phyloP scores from a whole-genome alignment of 2,888 invertebrate genomes.

The Cataglyphis rosenhaueri region DNA sequence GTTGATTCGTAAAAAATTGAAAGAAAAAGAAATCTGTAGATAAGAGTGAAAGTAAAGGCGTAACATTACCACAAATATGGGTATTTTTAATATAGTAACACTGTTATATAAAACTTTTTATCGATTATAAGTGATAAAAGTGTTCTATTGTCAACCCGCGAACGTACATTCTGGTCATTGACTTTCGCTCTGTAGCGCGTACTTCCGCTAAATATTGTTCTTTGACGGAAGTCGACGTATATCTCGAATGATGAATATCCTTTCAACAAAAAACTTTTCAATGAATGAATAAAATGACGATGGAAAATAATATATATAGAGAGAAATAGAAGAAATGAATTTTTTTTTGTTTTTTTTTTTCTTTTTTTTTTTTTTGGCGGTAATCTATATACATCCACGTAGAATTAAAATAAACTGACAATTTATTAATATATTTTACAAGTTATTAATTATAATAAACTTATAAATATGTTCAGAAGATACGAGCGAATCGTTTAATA shows the following conservation, averaged over 20 bases:
- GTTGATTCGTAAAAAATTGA: background rate
- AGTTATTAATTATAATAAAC: slow-evolving; percentile 1
- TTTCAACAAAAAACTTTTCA: background rate
- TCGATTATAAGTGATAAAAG: slow-evolving; percentile 14
- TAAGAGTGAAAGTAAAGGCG: slow-evolving; percentile 37
- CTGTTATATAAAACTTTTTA: background rate
- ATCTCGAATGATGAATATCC: slow-evolving; percentile 16
- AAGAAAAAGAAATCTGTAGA: background rate
- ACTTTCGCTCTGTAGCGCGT: slow-evolving; percentile 40
- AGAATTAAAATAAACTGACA: background rate
- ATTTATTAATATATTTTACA: slow-evolving; percentile 3
- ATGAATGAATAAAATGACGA: background rate
- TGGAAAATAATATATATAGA: background rate
- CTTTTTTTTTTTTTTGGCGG: background rate
- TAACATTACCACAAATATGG: background rate
- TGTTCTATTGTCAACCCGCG: slow-evolving; percentile 26
- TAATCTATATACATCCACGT: background rate
- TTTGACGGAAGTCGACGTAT: slow-evolving; percentile 23
- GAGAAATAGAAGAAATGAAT: background rate
- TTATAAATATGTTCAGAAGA: background rate
- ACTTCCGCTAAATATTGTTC: slow-evolving; percentile 47
- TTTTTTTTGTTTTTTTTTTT: background rate
- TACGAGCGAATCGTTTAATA: background rate
- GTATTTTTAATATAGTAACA: slow-evolving; percentile 1
- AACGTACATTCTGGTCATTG: slow-evolving; percentile 30